Evolutionary conservation across 2,797 vertebrate species (phyloP), one percentile per base, ranked within the genome.

Genomic region (Molothrus ater): DNA sequence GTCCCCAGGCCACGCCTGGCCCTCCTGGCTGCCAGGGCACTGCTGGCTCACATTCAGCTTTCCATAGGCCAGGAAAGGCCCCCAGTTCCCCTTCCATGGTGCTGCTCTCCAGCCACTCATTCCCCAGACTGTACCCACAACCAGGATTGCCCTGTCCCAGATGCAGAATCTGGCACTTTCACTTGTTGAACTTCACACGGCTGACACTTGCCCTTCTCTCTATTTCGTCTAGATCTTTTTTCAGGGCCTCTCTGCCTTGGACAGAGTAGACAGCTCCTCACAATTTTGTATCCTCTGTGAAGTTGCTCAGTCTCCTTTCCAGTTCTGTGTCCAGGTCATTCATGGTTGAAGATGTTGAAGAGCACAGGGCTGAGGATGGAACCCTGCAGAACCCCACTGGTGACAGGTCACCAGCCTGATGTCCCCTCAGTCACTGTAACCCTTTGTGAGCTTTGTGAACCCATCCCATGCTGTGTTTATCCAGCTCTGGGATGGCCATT

Each of bases 221-320:
- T 38, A 45, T 38, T 38, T 72, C 54, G n/a, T 38, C 5, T 0
- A 38, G 22, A 31, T 15, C n/a, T 14, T 45, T 36, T 26, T 54
- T 22, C 48, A 53, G 18, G 18, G 18, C 4, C 8, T 63, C 29
- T 63, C 48, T 38, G 12, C 22, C 22, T 72, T 28, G 9, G 28
- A 38, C 6, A 2, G 48, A 54, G n/a, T 18, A 0, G 0, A n/a
- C 29, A 72, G n/a, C 48, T 19, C 50, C n/a, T 72, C 19, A 14
- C 24, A 64, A 16, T n/a, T 83, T 28, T 54, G 21, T 28, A 32
- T 45, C 6, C 26, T 32, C 17, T 32, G 40, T 54, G n/a, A 64
- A 19, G 24, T 24, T 64, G n/a, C 8, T 72, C 12, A 38, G 10
- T 45, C 0, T n/a, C 48, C 28, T 18, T 54, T 47, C 18, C 57